Evolutionary conservation across 1,140 invertebrate genomes (phyloP), one percentile per base, ranked within the genome.

Genomic region (Thaumatotibia leucotreta): DNA sequence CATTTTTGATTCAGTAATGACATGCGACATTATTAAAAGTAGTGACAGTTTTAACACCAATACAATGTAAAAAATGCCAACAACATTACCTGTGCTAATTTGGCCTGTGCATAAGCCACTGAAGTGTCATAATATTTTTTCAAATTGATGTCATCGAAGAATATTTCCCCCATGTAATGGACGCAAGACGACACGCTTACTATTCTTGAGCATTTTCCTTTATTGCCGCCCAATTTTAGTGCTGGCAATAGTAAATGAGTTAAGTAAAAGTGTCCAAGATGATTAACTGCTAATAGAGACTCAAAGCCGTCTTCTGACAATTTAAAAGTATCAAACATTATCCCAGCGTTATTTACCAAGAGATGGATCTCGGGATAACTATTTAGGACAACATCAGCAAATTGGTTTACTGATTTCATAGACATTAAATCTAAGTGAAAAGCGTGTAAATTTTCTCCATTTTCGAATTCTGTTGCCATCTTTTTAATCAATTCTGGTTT

Each of bases 111-210:
- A 83, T 98, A 98, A 0, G 96, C 95, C 45, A 92, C 92, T 65
- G 93, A 93, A 0, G 95, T 92, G 29, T 90, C 80, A 70, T 88
- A 88, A 74, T 91, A 92, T 74, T 92, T 95, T 94, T 93, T 95
- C 83, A 93, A 93, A 87, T 96, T 95, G 22, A 97, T 93, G 76
- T 97, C 95, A 22, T 95, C 92, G 77, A 97, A 95, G 79, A 96
- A 93, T 23, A 97, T 95, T 31, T 93, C 86, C n/a, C 94, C 93
- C 20, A 94, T 92, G 39, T 94, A 90, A 87, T 98, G 96, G 20
- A 95, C 96, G 80, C 95, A 94, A 0, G 97, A 98, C 0, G 96
- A 95, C 0, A 99, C 95, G 91, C 98, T 98, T 0, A 99, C 93
- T 29, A 99, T 93, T 79, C 97, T 93, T 10, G 96, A 91, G 32